Base-by-base conservation (phyloP, 1,140 invertebrate genomes). In the Drosophila nannoptera region DNA sequence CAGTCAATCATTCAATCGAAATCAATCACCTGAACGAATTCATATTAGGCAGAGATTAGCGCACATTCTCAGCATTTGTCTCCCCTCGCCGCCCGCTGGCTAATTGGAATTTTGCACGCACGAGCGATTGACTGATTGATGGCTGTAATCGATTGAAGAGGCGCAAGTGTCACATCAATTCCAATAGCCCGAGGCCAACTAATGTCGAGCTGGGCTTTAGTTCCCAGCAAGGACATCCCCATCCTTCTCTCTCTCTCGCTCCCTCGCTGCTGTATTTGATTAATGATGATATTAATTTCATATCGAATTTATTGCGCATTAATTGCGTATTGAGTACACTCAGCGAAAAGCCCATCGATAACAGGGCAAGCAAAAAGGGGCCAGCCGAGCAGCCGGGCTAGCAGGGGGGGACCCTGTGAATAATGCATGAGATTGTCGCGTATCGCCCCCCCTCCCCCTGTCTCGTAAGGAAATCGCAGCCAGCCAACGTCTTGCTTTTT, bases 41-140 rank as follows among this genome's bases (percentile, higher is more conserved):
- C 8, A 8, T 9, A 7, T 9, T 38, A 0, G 7, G 11, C 36
- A 38, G 3, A 38, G 4, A 38, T 38, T 38, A 8, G 4, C 11
- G 6, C 8, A 9, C 7, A 9, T 38, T 38, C 36, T 38, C 33
- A 35, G 7, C 4, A 35, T 35, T 7, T 35, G 33, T 35, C 8
- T 36, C 2, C 6, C 6, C 6, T 2, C 4, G 6, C 7, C 40
- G 12, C 1, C 5, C 7, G 40, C 7, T n/a, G 14, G 40, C 40
- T 55, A 46, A 64, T 68, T 62, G 40, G 40, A 6, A 38, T 62
- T 62, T 62, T 48, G 52, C 46, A 62, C 50, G 36, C 40, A 62
- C 58, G 54, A 54, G 40, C 49, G 49, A 12, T 56, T 69, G 45
- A 52, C 46, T 69, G 67, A 69, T 65, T 69, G 67, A 65, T 69